phyloP scores from a whole-genome alignment of 2,888 invertebrate genomes.

The Phanerotoma sp. region DNA sequence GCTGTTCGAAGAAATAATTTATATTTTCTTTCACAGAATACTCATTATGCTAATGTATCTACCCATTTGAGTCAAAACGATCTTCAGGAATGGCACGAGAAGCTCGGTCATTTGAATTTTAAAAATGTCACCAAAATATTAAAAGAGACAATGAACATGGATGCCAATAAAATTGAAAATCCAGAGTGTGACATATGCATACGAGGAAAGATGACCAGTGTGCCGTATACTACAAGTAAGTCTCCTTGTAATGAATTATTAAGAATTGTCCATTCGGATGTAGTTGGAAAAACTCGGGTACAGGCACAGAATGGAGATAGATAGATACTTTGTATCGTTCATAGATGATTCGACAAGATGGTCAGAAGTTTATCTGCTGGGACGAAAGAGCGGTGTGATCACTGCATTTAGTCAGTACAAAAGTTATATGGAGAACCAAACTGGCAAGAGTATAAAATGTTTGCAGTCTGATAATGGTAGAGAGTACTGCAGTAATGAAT shows the following conservation, averaged over 20 bases:
- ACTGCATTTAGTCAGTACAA: conserved; percentile 3
- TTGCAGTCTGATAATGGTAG: conserved; percentile 14
- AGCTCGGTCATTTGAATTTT: background rate
- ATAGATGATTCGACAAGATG: conserved; percentile 17
- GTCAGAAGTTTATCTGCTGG: conserved; percentile 27
- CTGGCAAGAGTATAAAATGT: conserved; percentile 3
- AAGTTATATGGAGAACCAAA: conserved; percentile 1
- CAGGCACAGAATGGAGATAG: too few relatives aligned
- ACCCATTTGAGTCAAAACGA: background rate
- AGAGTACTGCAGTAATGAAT: conserved; percentile 1
- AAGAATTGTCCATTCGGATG: too few relatives aligned
- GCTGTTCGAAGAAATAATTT: conserved; percentile 6
- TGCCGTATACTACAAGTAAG: too few relatives aligned
- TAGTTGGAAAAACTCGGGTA: too few relatives aligned
- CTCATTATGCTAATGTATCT: background rate
- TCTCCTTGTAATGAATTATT: too few relatives aligned
- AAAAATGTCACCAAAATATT: conserved; percentile 15
- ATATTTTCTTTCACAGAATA: background rate
- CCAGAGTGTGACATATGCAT: conserved; percentile 14
- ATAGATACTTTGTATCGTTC: background rate
- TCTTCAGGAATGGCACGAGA: background rate
- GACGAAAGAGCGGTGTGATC: conserved; percentile 22
- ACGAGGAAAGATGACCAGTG: conserved; percentile 17
- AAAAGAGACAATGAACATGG: conserved; percentile 6
- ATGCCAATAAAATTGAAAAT: conserved; percentile 1